Conservation (phyloP, 2,113 vertebrate species). For the Bufo bufo region DNA sequence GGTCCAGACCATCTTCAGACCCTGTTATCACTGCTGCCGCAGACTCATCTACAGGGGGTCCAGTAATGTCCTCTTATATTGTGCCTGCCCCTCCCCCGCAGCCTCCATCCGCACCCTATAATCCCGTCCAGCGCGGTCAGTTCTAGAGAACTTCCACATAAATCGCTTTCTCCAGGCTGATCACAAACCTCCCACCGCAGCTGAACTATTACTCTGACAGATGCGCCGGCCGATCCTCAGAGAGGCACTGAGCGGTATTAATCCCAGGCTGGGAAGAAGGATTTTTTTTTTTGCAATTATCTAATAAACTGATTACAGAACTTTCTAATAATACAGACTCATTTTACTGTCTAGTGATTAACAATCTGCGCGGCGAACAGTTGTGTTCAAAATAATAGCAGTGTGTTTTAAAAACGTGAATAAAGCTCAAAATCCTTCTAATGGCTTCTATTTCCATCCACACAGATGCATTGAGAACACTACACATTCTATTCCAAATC, state of each 20-base stretch:
- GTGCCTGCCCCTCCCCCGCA: background rate
- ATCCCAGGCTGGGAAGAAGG: slow-evolving; percentile 6
- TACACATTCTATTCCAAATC: too few relatives aligned
- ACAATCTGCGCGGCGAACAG: slow-evolving; percentile 1
- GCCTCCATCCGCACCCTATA: slow-evolving; percentile 12
- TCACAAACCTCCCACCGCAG: slow-evolving; percentile 3
- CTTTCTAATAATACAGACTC: slow-evolving; percentile 42
- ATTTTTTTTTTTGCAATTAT: slow-evolving; percentile 25
- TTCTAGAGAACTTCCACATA: slow-evolving; percentile 25
- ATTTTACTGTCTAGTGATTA: slow-evolving; percentile 50
- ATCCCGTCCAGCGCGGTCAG: slow-evolving; percentile 23
- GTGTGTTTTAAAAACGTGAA: too few relatives aligned
- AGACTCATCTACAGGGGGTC: background rate
- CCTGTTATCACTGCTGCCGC: background rate
- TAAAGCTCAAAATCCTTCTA: too few relatives aligned
- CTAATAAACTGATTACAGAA: slow-evolving; percentile 52
- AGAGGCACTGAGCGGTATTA: slow-evolving; percentile 6
- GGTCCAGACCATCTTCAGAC: background rate
- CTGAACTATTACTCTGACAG: slow-evolving; percentile 33
- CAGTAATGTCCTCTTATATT: background rate
- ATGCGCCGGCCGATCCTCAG: slow-evolving; percentile 22
- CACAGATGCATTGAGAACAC: too few relatives aligned
- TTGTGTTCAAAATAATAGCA: too few relatives aligned
- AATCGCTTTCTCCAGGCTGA: slow-evolving; percentile 33
- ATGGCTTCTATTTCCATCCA: too few relatives aligned